Percentiles rank a stretch among this genome's conserved stretches.
These are phyloP conservation scores for Eristalis arbustorum DNA, from an alignment of 2,888 invertebrate genomes.

Conservation along the genomic window DNA sequence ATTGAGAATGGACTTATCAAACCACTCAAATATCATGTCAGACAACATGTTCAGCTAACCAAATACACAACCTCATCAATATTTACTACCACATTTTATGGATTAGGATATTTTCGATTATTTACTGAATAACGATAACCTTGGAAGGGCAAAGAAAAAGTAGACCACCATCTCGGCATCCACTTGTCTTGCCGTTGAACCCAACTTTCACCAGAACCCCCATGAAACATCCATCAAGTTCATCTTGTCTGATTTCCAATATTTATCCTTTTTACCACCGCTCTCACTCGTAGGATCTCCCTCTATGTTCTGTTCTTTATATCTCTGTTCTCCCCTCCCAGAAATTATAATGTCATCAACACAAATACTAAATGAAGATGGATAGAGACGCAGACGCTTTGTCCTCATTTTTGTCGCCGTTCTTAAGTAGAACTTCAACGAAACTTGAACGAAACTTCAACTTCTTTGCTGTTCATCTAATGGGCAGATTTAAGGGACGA, in stretches of 20 bases:
- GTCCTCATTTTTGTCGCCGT: not conserved
- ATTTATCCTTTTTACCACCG: conserved; percentile 42
- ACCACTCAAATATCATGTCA: conserved; percentile 16
- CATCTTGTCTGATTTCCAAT: conserved; percentile 56
- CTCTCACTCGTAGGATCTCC: not conserved
- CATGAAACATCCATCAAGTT: conserved; percentile 62
- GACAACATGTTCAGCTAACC: conserved; percentile 45
- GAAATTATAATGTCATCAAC: not conserved
- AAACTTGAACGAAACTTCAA: too few relatives aligned
- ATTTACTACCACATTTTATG: conserved; percentile 58
- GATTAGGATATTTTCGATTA: conserved; percentile 53
- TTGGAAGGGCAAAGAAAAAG: conserved; percentile 24
- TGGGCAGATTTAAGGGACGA: not conserved
- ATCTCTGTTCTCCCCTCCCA: not conserved
- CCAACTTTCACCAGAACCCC: conserved; percentile 1
- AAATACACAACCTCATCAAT: conserved; percentile 55
- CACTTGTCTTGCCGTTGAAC: not conserved
- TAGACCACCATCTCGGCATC: not conserved
- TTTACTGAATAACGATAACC: conserved; percentile 55
- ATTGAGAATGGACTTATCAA: not conserved
- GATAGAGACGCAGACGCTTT: not conserved
- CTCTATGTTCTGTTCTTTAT: not conserved
- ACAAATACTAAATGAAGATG: not conserved
- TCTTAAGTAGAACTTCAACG: not conserved
- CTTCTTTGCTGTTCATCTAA: not conserved